A percentile compares a stretch with the other conserved stretches of the same genome.
phyloP scores from a whole-genome alignment of 1,140 invertebrate species.

The Whitmania pigra region DNA sequence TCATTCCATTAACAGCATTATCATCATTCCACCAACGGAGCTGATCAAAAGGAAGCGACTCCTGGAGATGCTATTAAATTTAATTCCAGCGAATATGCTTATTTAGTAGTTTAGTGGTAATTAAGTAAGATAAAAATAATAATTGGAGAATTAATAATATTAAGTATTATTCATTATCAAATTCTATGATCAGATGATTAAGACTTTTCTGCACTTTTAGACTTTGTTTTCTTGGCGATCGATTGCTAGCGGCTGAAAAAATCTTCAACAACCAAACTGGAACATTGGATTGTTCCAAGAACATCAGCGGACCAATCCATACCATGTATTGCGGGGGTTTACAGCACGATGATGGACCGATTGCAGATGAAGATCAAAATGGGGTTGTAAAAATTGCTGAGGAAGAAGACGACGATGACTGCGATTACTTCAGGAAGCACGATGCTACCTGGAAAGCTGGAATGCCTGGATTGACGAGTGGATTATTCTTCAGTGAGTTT shows the following conservation, averaged over 20 bases:
- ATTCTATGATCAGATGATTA: no score
- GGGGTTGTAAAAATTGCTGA: slow-evolving; percentile 13
- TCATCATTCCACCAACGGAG: no score
- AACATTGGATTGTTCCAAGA: slow-evolving; percentile 57
- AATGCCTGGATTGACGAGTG: slow-evolving; percentile 65
- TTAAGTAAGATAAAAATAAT: no score
- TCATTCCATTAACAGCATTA: no score
- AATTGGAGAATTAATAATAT: no score
- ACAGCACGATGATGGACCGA: slow-evolving; percentile 32
- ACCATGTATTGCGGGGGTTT: slow-evolving; percentile 45
- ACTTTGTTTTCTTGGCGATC: slow-evolving; percentile 75
- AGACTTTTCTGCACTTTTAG: slow-evolving; percentile 46
- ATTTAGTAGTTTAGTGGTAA: no score
- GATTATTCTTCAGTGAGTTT: slow-evolving; percentile 57
- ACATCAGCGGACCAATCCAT: slow-evolving; percentile 40
- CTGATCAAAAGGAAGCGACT: no score
- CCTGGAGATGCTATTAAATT: no score
- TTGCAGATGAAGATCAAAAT: neutral
- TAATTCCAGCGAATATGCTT: no score
- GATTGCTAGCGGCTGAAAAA: slow-evolving; percentile 59
- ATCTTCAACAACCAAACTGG: slow-evolving; percentile 42
- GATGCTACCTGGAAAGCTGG: slow-evolving; percentile 50
- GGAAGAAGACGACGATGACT: slow-evolving; percentile 23
- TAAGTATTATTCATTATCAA: no score
- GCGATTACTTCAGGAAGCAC: slow-evolving; percentile 27